Evolutionary conservation across 2,888 invertebrate species (phyloP).

Genomic region (Apamea sordens): DNA sequence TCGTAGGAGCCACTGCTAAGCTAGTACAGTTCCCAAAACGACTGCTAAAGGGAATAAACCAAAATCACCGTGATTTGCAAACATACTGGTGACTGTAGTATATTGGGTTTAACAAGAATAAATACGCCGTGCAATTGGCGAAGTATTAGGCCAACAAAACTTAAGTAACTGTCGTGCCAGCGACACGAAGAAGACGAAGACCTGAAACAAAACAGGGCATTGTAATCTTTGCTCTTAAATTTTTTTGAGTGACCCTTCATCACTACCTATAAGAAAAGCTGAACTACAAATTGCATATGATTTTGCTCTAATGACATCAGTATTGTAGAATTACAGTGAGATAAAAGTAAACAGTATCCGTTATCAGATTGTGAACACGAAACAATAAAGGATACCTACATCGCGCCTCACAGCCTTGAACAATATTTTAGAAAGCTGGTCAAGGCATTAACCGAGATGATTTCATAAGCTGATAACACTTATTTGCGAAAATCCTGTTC

Average conservation of each 20-base stretch:
- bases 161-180: background rate
- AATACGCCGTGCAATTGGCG: background rate
- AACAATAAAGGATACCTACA: conserved; percentile 33
- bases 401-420: conserved; percentile 46
- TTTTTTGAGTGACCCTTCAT: background rate
- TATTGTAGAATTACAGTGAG: conserved; percentile 13
- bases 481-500: background rate
- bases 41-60: background rate
- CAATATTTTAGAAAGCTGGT: conserved; percentile 33
- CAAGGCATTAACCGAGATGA: conserved; percentile 23
- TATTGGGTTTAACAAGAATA: background rate
- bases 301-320: background rate
- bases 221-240: background rate
- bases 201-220: background rate
- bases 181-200: background rate
- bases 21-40: background rate
- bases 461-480: background rate
- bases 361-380: conserved; percentile 39
- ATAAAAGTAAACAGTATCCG: conserved; percentile 40
- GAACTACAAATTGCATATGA: background rate
- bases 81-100: background rate
- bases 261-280: background rate
- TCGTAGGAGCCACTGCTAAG: background rate
- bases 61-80: background rate
- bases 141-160: background rate